phyloP scores from a whole-genome alignment of 2,797 vertebrate species.

The Aythya fuligula region DNA sequence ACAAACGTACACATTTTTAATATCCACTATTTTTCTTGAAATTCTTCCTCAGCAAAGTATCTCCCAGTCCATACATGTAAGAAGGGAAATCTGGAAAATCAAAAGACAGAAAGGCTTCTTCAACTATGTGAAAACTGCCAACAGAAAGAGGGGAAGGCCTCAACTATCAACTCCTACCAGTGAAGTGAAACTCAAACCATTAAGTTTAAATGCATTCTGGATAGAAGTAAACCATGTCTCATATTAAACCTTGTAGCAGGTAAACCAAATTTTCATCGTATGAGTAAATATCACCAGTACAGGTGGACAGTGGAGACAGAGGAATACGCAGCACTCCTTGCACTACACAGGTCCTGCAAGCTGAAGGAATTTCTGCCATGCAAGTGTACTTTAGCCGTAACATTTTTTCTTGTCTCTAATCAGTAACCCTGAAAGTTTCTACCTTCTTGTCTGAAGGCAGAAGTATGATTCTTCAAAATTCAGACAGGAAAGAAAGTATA shows the following conservation, averaged over 20 bases:
- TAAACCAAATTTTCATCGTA: background rate
- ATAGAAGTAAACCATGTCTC: background rate
- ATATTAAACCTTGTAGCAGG: background rate
- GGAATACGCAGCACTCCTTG: background rate
- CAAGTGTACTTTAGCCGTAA: background rate
- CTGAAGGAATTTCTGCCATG: rapidly evolving
- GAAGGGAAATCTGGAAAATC: background rate
- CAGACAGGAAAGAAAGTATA: background rate
- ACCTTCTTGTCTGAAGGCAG: background rate
- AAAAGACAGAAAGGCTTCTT: background rate
- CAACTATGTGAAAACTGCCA: background rate
- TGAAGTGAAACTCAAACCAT: background rate
- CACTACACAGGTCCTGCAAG: background rate
- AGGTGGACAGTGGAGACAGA: background rate
- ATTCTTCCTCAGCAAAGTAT: background rate
- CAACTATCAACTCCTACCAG: background rate
- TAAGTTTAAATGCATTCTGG: background rate
- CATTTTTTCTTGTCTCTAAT: background rate
- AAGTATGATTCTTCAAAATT: background rate
- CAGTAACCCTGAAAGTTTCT: background rate
- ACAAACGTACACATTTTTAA: too few species aligned
- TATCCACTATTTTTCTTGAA: background rate
- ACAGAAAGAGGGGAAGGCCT: background rate
- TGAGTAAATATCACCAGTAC: background rate
- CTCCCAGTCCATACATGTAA: background rate